Evolutionary conservation across 2,113 vertebrate species (phyloP), one percentile per base, ranked within the genome.

Genomic region (Vulpes ferrilata): DNA sequence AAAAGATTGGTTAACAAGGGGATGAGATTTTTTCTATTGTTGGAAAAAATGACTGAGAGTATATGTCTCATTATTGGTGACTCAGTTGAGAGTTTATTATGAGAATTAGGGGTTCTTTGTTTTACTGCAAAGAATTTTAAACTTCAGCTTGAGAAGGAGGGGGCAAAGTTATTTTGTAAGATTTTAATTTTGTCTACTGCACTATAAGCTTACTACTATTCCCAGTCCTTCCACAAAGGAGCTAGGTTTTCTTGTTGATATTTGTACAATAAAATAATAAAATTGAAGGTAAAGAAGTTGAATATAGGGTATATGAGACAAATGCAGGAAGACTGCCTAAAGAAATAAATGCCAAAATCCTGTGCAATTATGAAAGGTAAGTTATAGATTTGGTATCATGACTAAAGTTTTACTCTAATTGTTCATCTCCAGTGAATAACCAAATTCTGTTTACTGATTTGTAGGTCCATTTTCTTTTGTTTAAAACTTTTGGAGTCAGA

Each of bases 91-190:
- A 94, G 27, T n/a, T 93, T 93, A 83, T 69, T 94, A 17, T 97
- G 57, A 91, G 20, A 90, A 10, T 80, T 81, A 53, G 25, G 22
- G 22, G 11, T 81, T 67, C 25, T 89, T 95, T 97, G 73, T 88
- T 97, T 92, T 92, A 83, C 81, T 92, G 13, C 15, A 94, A 60
- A 93, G 20, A 94, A 69, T 84, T 97, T 95, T 93, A 90, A 94
- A 90, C 38, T 93, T 67, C 79, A 73, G 67, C 78, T 93, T 84
- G 87, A 38, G 43, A 82, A 80, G 2, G 25, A 65, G 7, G 8
- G 4, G 15, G 7, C 43, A 7, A 76, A 92, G 32, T 83, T 94
- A 76, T 55, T 25, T 88, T 60, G 1, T 93, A n/a, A 35, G 30
- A 86, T 90, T 96, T 97, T 71, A 71, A 59, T 88, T 95, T 87